phyloP scores from a whole-genome alignment of 2,888 invertebrate genomes.

The Leptopilina syphax region DNA sequence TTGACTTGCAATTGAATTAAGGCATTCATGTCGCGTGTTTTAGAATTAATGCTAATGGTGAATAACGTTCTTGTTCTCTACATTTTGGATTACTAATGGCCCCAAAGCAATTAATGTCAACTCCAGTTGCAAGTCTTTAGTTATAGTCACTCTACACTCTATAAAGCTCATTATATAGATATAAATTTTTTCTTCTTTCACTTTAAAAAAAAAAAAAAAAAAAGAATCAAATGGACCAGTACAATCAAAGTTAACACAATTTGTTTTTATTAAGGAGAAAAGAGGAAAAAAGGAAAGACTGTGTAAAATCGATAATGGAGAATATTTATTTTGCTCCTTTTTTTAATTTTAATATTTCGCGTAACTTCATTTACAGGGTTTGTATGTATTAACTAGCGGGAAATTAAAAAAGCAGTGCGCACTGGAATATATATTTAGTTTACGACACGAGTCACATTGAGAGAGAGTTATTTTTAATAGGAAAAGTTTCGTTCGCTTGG shows the following conservation, averaged over 20 bases:
- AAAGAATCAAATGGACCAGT: background rate
- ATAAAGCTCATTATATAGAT: slow-evolving; percentile 7
- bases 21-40: slow-evolving; percentile 11
- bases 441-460: background rate
- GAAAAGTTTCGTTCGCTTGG: slow-evolving; percentile 28
- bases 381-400: background rate
- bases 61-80: slow-evolving; percentile 51
- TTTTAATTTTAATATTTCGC: background rate
- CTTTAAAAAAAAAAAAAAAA: too few relatives aligned
- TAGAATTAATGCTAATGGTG: slow-evolving; percentile 62
- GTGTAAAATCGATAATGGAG: too few relatives aligned
- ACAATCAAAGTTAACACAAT: too few relatives aligned
- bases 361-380: background rate
- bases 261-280: too few relatives aligned
- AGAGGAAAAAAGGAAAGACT: too few relatives aligned
- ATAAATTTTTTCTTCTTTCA: background rate
- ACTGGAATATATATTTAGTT: slow-evolving; percentile 4
- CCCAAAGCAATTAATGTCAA: slow-evolving; percentile 70
- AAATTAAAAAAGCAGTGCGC: background rate
- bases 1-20: slow-evolving; percentile 10
- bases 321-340: too few relatives aligned
- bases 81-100: slow-evolving; percentile 66
- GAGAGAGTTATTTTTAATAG: slow-evolving; percentile 5
- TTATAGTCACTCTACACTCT: slow-evolving; percentile 43
- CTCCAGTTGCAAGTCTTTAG: slow-evolving; percentile 63